Conservation (phyloP, 2,888 invertebrate genomes). For the Ceraclea dissimilis region DNA sequence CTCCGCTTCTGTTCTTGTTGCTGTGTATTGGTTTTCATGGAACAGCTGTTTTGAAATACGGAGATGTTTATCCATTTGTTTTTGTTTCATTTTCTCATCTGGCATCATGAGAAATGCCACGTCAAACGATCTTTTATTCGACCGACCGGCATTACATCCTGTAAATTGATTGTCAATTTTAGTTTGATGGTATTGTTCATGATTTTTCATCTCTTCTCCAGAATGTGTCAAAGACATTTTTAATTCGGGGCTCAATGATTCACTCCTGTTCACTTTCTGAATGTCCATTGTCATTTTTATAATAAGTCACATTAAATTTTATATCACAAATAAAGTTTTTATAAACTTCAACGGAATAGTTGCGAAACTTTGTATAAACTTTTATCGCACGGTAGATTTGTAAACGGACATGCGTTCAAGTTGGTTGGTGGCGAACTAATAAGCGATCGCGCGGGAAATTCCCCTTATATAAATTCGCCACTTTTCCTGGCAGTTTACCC, state of each 20-base stretch:
- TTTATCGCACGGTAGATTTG: neutral
- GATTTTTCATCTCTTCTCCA: slow-evolving; percentile 40
- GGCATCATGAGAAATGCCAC: slow-evolving; percentile 87
- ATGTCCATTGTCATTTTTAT: slow-evolving; percentile 61
- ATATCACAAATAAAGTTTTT: slow-evolving; percentile 2
- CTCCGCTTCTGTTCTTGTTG: slow-evolving; percentile 39
- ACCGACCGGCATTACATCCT: slow-evolving; percentile 36
- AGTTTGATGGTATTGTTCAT: slow-evolving; percentile 41
- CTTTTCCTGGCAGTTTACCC: slow-evolving; percentile 40
- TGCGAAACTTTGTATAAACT: neutral
- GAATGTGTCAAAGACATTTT: slow-evolving; percentile 40
- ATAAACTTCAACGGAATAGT: neutral
- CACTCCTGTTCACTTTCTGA: slow-evolving; percentile 46
- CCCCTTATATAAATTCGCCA: slow-evolving; percentile 46
- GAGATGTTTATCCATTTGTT: slow-evolving; percentile 50
- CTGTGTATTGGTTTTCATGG: slow-evolving; percentile 42
- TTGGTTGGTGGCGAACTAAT: slow-evolving; percentile 17
- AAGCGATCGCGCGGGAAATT: slow-evolving; percentile 42
- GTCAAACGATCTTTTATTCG: slow-evolving; percentile 75
- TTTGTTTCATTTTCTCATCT: slow-evolving; percentile 69
- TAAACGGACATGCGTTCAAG: slow-evolving; percentile 15
- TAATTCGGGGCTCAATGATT: slow-evolving; percentile 43
- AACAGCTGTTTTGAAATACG: slow-evolving; percentile 47
- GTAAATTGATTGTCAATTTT: slow-evolving; percentile 41
- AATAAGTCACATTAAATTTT: slow-evolving; percentile 3